Conservation (phyloP, 2,797 vertebrate genomes). For the Galaxias olidus region DNA sequence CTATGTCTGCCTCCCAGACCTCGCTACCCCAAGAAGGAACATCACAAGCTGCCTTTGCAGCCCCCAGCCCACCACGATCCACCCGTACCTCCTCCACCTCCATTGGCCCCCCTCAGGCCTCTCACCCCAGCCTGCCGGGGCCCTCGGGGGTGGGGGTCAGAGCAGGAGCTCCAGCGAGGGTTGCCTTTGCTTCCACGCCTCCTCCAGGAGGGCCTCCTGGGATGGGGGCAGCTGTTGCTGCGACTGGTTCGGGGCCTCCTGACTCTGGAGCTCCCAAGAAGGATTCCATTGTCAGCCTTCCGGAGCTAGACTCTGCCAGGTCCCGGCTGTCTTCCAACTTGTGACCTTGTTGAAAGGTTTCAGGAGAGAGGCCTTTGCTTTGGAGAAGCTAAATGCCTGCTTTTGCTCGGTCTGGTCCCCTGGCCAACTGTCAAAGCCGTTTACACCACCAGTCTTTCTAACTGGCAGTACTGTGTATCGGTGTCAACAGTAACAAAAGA, state of each 20-base stretch:
- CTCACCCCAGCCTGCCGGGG: conserved; percentile 69
- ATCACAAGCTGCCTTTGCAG: conserved; percentile 60
- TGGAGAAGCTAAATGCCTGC: conserved; percentile 63
- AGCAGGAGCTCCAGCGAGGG: conserved; percentile 58
- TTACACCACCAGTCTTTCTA: conserved; percentile 50
- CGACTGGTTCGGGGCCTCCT: conserved; percentile 71
- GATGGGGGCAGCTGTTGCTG: conserved; percentile 60
- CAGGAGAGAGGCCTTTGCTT: conserved; percentile 73
- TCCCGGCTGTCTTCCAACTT: conserved; percentile 96
- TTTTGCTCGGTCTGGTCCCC: conserved; percentile 65
- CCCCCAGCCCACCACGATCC: conserved; percentile 74
- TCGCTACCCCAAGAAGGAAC: conserved; percentile 82
- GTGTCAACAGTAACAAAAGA: conserved; percentile 63
- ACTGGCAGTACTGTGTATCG: conserved; percentile 64
- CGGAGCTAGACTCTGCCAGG: conserved; percentile 90
- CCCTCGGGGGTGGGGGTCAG: conserved; percentile 68
- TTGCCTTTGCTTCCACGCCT: conserved; percentile 73
- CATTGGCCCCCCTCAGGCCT: conserved; percentile 70
- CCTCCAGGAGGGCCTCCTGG: conserved; percentile 67
- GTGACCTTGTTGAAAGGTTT: conserved; percentile 84
- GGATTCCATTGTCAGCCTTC: conserved; percentile 85
- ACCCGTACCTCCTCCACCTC: conserved; percentile 83
- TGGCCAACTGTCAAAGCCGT: neutral
- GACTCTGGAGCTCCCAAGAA: conserved; percentile 81
- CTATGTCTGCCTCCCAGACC: conserved; percentile 89